phyloP scores from a whole-genome alignment of 2,888 invertebrate species.

The Drosophila borealis region DNA sequence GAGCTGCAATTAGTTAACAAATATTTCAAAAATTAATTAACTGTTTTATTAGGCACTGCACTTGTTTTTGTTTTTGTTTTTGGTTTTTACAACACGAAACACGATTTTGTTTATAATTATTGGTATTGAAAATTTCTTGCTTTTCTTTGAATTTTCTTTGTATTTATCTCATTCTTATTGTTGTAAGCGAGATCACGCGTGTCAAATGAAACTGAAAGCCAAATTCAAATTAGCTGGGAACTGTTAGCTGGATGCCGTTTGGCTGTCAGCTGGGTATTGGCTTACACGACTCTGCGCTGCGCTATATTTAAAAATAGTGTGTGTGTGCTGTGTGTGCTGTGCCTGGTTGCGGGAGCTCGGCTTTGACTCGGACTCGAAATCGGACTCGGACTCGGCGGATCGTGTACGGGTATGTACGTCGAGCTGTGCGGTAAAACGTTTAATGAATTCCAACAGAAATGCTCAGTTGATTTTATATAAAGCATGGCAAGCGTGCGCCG shows the following conservation, averaged over 20 bases:
- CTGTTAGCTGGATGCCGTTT: slow-evolving; percentile 49
- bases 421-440: slow-evolving; percentile 81
- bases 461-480: slow-evolving; percentile 83
- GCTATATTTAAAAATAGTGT: slow-evolving; percentile 36
- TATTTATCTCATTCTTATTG: slow-evolving; percentile 13
- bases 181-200: slow-evolving; percentile 34
- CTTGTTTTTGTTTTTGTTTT: slow-evolving; percentile 34
- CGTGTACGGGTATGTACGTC: slow-evolving; percentile 53
- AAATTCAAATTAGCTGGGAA: slow-evolving; percentile 36
- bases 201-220: slow-evolving; percentile 43
- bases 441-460: slow-evolving; percentile 82
- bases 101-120: slow-evolving; percentile 10
- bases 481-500: slow-evolving; percentile 66
- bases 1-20: slow-evolving; percentile 76
- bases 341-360: slow-evolving; percentile 41
- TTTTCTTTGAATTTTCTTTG: slow-evolving; percentile 1
- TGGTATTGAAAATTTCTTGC: slow-evolving; percentile 17
- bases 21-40: slow-evolving; percentile 65
- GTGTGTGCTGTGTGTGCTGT: slow-evolving; percentile 1
- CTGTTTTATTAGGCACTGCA: slow-evolving; percentile 56
- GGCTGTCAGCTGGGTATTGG: slow-evolving; percentile 38
- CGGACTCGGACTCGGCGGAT: slow-evolving; percentile 23
- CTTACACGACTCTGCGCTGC: slow-evolving; percentile 62
- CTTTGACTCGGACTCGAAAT: slow-evolving; percentile 13
- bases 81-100: slow-evolving; percentile 26